Conservation (phyloP, 2,797 vertebrate genomes). For the Myotis pilosus region DNA sequence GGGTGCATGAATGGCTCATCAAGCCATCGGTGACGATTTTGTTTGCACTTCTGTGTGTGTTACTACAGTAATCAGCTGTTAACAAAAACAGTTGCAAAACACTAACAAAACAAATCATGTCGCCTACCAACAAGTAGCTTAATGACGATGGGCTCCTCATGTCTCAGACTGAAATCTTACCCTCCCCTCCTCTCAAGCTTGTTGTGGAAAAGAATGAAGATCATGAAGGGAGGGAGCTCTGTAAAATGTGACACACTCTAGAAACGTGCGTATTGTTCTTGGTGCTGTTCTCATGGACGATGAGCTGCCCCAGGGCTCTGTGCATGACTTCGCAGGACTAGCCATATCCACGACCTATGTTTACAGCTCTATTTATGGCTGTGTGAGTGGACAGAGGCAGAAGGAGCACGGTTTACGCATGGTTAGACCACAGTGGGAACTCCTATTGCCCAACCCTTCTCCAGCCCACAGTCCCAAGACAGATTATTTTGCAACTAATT, state of each 20-base stretch:
- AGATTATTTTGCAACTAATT: conserved; percentile 77
- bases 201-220: neutral
- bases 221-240: neutral
- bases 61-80: neutral
- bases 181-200: neutral
- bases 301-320: neutral
- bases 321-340: neutral
- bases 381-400: neutral
- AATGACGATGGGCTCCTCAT: neutral
- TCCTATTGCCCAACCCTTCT: conserved; percentile 46
- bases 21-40: too few species aligned
- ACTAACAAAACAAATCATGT: neutral
- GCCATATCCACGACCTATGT: neutral
- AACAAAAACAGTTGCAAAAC: neutral
- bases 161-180: neutral
- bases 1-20: neutral
- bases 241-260: neutral
- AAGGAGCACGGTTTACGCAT: conserved; percentile 48
- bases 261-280: neutral
- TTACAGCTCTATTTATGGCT: neutral
- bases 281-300: neutral
- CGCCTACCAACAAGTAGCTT: neutral
- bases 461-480: conserved; percentile 57
- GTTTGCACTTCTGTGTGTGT: neutral
- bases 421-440: conserved; percentile 51